Evolutionary conservation across 1,140 invertebrate species (phyloP), one percentile per base, ranked within the genome.

Genomic region (Drosophila bocqueti): DNA sequence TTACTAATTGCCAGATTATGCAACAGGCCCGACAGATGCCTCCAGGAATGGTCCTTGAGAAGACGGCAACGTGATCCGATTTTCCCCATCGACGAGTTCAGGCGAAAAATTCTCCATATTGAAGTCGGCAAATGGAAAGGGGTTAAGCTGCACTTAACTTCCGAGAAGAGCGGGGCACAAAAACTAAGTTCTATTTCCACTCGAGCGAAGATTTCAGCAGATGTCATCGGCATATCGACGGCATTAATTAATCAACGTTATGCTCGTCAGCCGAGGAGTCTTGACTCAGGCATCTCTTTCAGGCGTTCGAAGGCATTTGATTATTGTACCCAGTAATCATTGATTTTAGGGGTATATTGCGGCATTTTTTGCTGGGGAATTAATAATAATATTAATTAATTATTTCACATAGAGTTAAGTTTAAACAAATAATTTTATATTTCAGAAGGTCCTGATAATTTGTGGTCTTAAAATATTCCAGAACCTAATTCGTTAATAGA

Each of bases 191-290:
- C 67, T 43, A 72, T 45, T 74, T 74, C 68, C 67, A 55, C 46
- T 60, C 54, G n/a, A 45, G 15, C 18, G 55, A 7, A 42, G 54
- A 47, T 49, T 59, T 24, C 52, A 31, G 67, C 38, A 43, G 46
- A 46, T 73, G 71, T 74, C 71, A 74, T 73, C 49, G 38, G 40
- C 67, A 52, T 67, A 67, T 71, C 71, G 55, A 73, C 52, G 49
- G 82, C 55, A 74, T 74, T 85, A 85, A 84, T 84, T 84, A 81
- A 84, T 84, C 82, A 84, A 78, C 78, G 74, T 54, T 71, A 47
- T 60, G 71, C 46, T 52, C 61, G 50, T 43, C 78, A 64, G 65
- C 42, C 21, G 31, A 59, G 59, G 55, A 64, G 54, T 45, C 40
- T 11, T 10, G 31, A n/a, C 21, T 34, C 60, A 18, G 21, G 2